Percentiles rank a stretch among this genome's conserved stretches.
Conservation (phyloP, 2,888 invertebrate species). For the Chrysotoxum bicinctum region DNA sequence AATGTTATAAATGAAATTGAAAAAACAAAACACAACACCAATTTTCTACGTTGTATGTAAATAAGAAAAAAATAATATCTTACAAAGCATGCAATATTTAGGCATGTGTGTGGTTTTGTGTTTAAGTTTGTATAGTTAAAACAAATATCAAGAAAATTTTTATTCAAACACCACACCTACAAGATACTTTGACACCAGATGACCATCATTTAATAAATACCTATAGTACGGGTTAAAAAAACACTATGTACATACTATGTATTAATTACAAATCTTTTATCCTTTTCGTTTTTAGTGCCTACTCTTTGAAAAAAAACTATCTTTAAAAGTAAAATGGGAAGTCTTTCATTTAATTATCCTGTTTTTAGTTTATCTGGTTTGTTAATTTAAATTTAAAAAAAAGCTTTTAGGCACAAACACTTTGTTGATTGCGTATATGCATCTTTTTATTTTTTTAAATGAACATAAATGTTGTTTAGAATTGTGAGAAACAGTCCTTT, state of each 20-base stretch:
- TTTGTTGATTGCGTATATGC: neutral
- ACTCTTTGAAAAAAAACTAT: neutral
- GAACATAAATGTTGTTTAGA: neutral
- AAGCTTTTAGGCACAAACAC: no score
- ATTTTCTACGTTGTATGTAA: neutral
- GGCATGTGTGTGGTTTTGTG: neutral
- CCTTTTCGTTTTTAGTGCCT: neutral
- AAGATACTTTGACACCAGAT: constrained; percentile 82
- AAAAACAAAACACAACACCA: neutral
- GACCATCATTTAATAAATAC: constrained; percentile 58
- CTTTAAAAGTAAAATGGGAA: neutral
- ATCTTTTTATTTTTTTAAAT: neutral
- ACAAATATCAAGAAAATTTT: constrained; percentile 63
- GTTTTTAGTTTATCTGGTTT: neutral
- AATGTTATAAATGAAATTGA: no score
- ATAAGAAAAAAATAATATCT: neutral
- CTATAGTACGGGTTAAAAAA: constrained; percentile 30
- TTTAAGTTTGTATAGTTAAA: neutral
- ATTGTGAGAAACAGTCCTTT: neutral
- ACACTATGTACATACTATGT: neutral
- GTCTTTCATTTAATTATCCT: neutral
- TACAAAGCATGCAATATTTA: neutral
- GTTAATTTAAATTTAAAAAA: no score
- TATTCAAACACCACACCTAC: constrained; percentile 82
- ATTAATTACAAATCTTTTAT: neutral